Evolutionary conservation across 2,888 invertebrate species (phyloP).

Genomic region (Meandrusa payeni): DNA sequence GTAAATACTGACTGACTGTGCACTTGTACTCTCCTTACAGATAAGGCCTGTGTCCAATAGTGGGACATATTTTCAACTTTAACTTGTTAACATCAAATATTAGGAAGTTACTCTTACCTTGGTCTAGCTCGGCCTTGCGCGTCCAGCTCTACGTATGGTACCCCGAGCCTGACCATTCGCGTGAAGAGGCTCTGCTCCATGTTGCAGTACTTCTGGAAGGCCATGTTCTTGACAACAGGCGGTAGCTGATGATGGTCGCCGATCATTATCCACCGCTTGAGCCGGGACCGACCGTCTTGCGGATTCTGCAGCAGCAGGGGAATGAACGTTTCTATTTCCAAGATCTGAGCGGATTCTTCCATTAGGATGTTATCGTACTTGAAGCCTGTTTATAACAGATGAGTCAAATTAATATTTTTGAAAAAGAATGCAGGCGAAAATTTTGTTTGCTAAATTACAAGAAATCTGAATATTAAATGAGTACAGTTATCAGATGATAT

Average conservation of each 20-base stretch:
- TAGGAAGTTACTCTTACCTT: slow-evolving; percentile 81
- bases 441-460: too few relatives aligned
- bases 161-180: slow-evolving; percentile 95
- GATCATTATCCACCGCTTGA: slow-evolving; percentile 99
- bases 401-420: too few relatives aligned
- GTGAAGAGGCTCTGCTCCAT: slow-evolving; percentile 99
- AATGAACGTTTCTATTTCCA: slow-evolving; percentile 99
- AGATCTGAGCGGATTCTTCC: slow-evolving; percentile 99
- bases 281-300: slow-evolving; percentile 95
- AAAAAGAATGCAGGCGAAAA: too few relatives aligned
- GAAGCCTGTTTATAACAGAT: slow-evolving; percentile 83
- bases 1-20: too few relatives aligned
- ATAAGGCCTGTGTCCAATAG: too few relatives aligned
- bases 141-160: slow-evolving; percentile 98
- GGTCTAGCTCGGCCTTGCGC: slow-evolving; percentile 97
- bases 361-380: slow-evolving; percentile 99
- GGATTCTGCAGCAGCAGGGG: slow-evolving; percentile 99
- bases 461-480: too few relatives aligned
- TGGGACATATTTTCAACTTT: too few relatives aligned
- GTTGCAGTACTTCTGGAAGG: slow-evolving; percentile 99
- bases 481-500: too few relatives aligned
- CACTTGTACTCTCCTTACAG: too few relatives aligned
- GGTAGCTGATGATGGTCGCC: slow-evolving; percentile 99
- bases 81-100: too few relatives aligned
- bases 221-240: slow-evolving; percentile 99